Conservation (phyloP, 1,140 invertebrate species). For the Drosophila busckii region DNA sequence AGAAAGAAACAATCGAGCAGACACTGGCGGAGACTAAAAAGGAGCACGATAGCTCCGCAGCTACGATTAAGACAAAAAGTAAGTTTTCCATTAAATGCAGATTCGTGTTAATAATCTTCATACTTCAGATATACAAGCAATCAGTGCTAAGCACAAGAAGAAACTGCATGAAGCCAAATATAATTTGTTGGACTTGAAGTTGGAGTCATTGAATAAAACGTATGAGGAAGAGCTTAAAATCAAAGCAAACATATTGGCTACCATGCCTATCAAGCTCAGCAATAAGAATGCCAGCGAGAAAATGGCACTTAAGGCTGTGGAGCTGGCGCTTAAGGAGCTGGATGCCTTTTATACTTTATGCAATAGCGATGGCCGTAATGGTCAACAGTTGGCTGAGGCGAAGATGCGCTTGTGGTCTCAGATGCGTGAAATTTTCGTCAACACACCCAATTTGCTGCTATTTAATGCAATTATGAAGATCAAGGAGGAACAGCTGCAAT, state of each 20-base stretch:
- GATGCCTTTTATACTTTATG: conserved; percentile 55
- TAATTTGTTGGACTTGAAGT: conserved; percentile 52
- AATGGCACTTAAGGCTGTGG: conserved; percentile 43
- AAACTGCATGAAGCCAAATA: conserved; percentile 35
- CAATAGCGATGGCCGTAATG: conserved; percentile 18
- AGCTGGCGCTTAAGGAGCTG: conserved; percentile 58
- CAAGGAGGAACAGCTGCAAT: conserved; percentile 65
- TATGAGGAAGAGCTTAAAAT: conserved; percentile 42
- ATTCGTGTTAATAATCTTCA: background rate
- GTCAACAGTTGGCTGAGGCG: conserved; percentile 28
- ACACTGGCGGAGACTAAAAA: conserved; percentile 37
- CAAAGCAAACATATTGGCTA: conserved; percentile 44
- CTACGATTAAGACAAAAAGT: conserved; percentile 64
- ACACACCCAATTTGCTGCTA: conserved; percentile 58
- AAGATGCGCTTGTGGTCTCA: conserved; percentile 56
- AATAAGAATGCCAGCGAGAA: conserved; percentile 54
- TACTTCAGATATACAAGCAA: conserved; percentile 57
- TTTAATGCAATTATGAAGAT: conserved; percentile 59
- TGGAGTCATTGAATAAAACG: conserved; percentile 37
- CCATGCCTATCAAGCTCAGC: conserved; percentile 59
- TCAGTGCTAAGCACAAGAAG: conserved; percentile 43
- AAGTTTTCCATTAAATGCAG: background rate
- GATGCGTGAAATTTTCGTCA: conserved; percentile 55
- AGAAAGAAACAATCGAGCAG: conserved; percentile 29
- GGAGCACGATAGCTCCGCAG: conserved; percentile 41